These are phyloP conservation scores for Solea senegalensis DNA, from an alignment of 2,113 vertebrate genomes.

Conservation along the genomic window DNA sequence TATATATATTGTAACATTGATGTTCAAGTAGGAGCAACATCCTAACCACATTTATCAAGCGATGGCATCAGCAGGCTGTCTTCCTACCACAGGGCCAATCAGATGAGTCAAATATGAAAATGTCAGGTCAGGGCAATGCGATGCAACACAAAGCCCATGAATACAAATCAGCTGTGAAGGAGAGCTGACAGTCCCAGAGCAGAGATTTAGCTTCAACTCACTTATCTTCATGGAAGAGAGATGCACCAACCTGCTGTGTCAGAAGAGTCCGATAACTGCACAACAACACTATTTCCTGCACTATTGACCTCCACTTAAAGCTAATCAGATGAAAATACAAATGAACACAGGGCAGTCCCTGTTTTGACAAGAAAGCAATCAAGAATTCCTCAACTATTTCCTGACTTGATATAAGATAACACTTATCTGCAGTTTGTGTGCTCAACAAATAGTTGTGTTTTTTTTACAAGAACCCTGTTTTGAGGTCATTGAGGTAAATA, in stretches of 20 bases:
- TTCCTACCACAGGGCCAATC: conserved; percentile 26
- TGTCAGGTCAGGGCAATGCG: conserved; percentile 34
- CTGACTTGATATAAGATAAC: background rate
- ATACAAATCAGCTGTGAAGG: conserved; percentile 56
- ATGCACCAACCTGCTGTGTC: conserved; percentile 8
- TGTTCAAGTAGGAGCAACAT: background rate
- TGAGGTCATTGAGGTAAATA: background rate
- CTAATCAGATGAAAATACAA: background rate
- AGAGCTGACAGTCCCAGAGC: conserved; percentile 42
- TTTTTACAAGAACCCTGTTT: background rate
- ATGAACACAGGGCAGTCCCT: background rate
- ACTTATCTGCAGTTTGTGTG: background rate
- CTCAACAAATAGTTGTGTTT: background rate
- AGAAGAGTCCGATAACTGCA: conserved; percentile 23
- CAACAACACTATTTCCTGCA: conserved; percentile 3
- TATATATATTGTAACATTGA: conserved; percentile 3
- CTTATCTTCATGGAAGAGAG: conserved; percentile 8
- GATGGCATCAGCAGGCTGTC: conserved; percentile 26
- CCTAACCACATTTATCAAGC: conserved; percentile 33
- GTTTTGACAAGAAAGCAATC: background rate
- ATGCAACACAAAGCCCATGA: conserved; percentile 41
- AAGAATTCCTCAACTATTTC: background rate
- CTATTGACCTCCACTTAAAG: conserved; percentile 13
- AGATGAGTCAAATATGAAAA: conserved; percentile 40
- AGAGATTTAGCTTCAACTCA: conserved; percentile 17